These are phyloP conservation scores for Heliothis peltigera DNA, from an alignment of 2,888 invertebrate genomes.

Conservation along the genomic window DNA sequence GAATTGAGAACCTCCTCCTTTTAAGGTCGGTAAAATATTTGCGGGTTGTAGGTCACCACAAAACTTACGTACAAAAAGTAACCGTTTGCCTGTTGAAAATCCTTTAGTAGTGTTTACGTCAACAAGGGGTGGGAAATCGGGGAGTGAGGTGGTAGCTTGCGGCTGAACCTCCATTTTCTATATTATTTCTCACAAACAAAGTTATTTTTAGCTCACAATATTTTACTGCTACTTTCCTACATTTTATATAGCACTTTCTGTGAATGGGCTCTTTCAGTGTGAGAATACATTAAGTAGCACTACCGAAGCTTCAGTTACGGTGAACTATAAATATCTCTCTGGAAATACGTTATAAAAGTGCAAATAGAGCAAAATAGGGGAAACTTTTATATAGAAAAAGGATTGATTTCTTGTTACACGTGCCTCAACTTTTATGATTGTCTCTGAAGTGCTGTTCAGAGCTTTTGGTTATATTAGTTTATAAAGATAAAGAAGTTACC, in stretches of 20 bases:
- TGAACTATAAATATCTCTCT: conserved; percentile 12
- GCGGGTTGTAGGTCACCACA: conserved; percentile 1
- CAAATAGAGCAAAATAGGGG: neutral
- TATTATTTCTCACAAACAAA: conserved; percentile 21
- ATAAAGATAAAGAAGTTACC: neutral
- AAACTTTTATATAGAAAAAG: conserved; percentile 8
- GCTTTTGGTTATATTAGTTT: conserved; percentile 10
- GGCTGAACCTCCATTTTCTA: neutral
- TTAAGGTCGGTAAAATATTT: neutral
- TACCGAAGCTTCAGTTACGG: conserved; percentile 14
- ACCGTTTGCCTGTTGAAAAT: conserved; percentile 17
- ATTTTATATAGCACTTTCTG: conserved; percentile 8
- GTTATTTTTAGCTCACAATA: conserved; percentile 32
- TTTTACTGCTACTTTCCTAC: conserved; percentile 6
- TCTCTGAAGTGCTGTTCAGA: conserved; percentile 3
- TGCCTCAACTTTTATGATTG: conserved; percentile 4
- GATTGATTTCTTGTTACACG: conserved; percentile 28
- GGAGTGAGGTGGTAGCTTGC: conserved; percentile 1
- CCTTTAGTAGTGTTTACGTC: conserved; percentile 12
- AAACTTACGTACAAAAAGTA: conserved; percentile 12
- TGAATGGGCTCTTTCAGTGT: conserved; percentile 21
- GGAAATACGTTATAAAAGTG: conserved; percentile 6
- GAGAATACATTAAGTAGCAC: conserved; percentile 4
- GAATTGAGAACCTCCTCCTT: too few species aligned
- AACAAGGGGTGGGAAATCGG: neutral